phyloP scores from a whole-genome alignment of 2,797 vertebrate genomes.

The Acanthurus tractus region DNA sequence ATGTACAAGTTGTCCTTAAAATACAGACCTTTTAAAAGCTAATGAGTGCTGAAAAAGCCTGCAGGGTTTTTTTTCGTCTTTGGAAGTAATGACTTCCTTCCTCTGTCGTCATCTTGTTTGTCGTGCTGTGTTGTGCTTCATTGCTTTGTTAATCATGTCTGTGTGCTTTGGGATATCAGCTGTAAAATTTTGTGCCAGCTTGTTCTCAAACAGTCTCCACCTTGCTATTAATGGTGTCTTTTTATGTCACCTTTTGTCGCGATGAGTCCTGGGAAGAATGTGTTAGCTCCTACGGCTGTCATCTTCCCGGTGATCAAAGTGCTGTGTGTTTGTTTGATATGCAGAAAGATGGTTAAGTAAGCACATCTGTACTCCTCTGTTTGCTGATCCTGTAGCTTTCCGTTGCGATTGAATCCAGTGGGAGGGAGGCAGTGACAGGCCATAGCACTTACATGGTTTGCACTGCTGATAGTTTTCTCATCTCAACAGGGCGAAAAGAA shows the following conservation, averaged over 20 bases:
- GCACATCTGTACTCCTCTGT: slow-evolving; percentile 39
- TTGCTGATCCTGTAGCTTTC: slow-evolving; percentile 36
- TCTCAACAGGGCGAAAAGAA: slow-evolving; percentile 14
- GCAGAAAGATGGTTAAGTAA: slow-evolving; percentile 32
- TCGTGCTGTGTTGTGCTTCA: not conserved
- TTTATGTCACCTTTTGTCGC: slow-evolving; percentile 44
- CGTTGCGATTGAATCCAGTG: slow-evolving; percentile 40
- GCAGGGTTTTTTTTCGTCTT: slow-evolving; percentile 3
- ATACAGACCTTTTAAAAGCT: slow-evolving; percentile 31
- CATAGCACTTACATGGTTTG: slow-evolving; percentile 16
- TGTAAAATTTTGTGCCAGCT: slow-evolving; percentile 6
- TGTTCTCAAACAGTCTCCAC: slow-evolving; percentile 24
- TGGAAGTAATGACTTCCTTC: slow-evolving; percentile 28
- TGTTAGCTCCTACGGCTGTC: slow-evolving; percentile 37
- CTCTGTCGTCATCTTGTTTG: not conserved
- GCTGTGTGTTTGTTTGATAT: slow-evolving; percentile 3
- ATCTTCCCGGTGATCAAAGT: slow-evolving; percentile 35
- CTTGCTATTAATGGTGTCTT: slow-evolving; percentile 52
- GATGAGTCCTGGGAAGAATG: slow-evolving; percentile 11
- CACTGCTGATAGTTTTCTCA: slow-evolving; percentile 14
- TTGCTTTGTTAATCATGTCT: slow-evolving; percentile 37
- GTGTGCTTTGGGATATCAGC: slow-evolving; percentile 25
- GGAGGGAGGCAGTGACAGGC: slow-evolving; percentile 17
- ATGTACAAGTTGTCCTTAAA: slow-evolving; percentile 9
- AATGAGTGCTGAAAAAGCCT: slow-evolving; percentile 15